Evolutionary conservation across 2,888 invertebrate species (phyloP), one percentile per base, ranked within the genome.

Genomic region (Torymus texanus): DNA sequence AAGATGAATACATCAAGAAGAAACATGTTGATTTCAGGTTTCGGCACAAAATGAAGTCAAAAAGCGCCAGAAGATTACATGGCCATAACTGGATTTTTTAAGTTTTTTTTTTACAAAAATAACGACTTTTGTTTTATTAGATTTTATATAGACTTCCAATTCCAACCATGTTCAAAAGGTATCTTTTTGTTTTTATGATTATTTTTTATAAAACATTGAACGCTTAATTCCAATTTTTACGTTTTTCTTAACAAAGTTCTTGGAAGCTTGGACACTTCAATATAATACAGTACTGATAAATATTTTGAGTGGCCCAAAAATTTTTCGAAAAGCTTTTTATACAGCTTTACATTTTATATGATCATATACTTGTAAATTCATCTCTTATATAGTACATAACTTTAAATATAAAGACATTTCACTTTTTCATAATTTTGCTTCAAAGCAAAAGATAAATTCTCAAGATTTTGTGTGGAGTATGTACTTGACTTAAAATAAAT

Each of bases 41-140:
- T 75, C 82, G 53, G n/a, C 79, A 62, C 65, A 76, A 53, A 58
- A 75, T 55, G 81, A 83, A 71, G 78, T 75, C 21, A 84, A 81
- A 75, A 86, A 80, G 59, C 82, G 85, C 12, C 85, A 84, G 67
- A 86, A 86, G 75, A 86, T 86, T 68, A 85, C 83, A 24, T 86
- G 85, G 85, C 85, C 86, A 11, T 86, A 79, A 82, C 41, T 70
- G 51, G 14, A 41, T 50, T 59, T 41, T 8, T 41, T 41, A 41
- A 0, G 0, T 29, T 29, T 29, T 41, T 41, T 41, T 73, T 76
- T 72, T 72, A 71, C 51, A 80, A 74, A 75, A 61, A 75, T 56
- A 76, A 73, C 50, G n/a, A 73, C 21, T 67, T 80, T 72, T 14
- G 51, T 66, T 73, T 14, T 78, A 41, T 67, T 67, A 75, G 75